Evolutionary conservation across 2,797 vertebrate species (phyloP).

Genomic region (Pelodytes ibericus): DNA sequence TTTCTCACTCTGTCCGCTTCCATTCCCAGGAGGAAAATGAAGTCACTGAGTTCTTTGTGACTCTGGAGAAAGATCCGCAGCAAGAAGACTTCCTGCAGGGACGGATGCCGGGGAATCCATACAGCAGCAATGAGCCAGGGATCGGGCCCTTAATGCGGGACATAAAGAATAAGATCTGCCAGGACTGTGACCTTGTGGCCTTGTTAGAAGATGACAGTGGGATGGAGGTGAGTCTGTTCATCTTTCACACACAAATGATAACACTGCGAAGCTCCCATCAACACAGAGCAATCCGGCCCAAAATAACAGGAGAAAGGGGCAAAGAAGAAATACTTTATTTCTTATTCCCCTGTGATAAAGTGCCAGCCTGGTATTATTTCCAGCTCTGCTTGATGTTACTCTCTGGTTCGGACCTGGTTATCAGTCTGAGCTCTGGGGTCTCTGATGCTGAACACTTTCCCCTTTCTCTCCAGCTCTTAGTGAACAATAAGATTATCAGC

Average conservation of each 20-base stretch:
- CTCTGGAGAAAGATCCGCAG: slow-evolving; percentile 97
- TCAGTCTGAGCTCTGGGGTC: too few species aligned
- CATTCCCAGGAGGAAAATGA: slow-evolving; percentile 93
- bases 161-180: slow-evolving; percentile 99
- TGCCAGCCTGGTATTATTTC: too few species aligned
- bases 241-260: too few species aligned
- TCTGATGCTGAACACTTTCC: neutral
- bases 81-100: slow-evolving; percentile 98
- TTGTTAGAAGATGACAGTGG: slow-evolving; percentile 97
- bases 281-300: too few species aligned
- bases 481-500: slow-evolving; percentile 99
- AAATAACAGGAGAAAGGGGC: too few species aligned
- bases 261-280: too few species aligned
- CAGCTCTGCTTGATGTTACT: too few species aligned
- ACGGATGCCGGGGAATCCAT: slow-evolving; percentile 97
- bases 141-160: slow-evolving; percentile 97
- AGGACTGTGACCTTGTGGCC: slow-evolving; percentile 98
- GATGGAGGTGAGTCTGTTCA: slow-evolving; percentile 85
- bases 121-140: slow-evolving; percentile 97
- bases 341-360: too few species aligned
- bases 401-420: too few species aligned
- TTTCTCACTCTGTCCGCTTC: neutral
- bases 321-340: too few species aligned
- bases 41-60: slow-evolving; percentile 98
- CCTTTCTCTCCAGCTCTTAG: slow-evolving; percentile 81